Evolutionary conservation across 2,888 invertebrate species (phyloP), one percentile per base, ranked within the genome.

Genomic region (Drosophila borealis): DNA sequence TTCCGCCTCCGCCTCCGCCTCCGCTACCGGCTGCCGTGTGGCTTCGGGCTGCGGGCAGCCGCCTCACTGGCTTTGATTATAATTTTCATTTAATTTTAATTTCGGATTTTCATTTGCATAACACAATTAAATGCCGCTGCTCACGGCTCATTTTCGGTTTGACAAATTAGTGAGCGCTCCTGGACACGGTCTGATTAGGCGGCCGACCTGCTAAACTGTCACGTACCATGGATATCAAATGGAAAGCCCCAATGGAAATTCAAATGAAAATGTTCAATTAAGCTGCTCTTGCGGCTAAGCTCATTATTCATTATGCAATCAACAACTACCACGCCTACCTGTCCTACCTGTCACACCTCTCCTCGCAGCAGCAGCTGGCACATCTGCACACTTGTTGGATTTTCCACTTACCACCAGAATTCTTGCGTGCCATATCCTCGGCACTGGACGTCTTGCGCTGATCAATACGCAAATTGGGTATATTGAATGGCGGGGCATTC

Each of bases 361-460:
- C 21, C 21, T 4, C 21, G 25, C 25, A 29, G 29, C 17, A 17
- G 14, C 14, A 3, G 2, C 14, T 3, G 34, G 6, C 25, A 14
- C 60, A 51, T 34, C 42, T 44, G 42, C 25, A 34, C 21, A 57
- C 9, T 33, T 4, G 29, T 9, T n/a, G 41, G 19, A 13, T 34
- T 36, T 34, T 17, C 6, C 10, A 88, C 91, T 90, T 93, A 94
- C 96, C 95, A 89, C 95, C 95, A 9, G 97, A 97, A 91, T 96
- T 97, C 92, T 97, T 97, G 86, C 97, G 94, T 21, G 96, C 97
- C 96, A 98, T 97, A 89, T 97, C 97, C 91, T 97, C 97, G 6
- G 97, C 97, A 84, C 97, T 97, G 48, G 97, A 97, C 2, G 97
- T 97, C 92, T 97, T 97, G 78, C 97, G 94, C 89, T 96, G 96